Evolutionary conservation across 2,797 vertebrate species (phyloP).

Genomic region (Danio kyathit): DNA sequence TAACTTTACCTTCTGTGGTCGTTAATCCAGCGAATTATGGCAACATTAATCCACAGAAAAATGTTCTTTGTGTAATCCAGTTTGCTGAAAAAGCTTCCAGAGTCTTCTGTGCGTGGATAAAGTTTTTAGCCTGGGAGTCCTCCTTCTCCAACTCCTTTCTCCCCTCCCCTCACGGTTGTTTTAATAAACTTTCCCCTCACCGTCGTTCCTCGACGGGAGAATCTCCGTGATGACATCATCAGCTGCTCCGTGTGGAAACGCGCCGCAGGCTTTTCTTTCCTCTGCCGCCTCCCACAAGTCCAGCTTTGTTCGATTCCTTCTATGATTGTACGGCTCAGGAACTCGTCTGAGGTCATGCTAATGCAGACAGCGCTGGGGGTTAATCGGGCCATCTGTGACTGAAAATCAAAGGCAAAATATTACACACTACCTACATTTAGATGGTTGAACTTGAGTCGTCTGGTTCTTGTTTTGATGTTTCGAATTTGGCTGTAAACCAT

Average conservation of each 20-base stretch:
- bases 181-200: conserved; percentile 67
- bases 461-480: conserved; percentile 9
- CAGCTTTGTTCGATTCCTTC: conserved; percentile 46
- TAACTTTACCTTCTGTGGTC: conserved; percentile 73
- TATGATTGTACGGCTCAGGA: conserved; percentile 5
- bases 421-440: neutral
- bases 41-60: conserved; percentile 73
- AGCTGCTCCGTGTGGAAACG: conserved; percentile 64
- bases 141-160: conserved; percentile 73
- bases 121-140: conserved; percentile 66
- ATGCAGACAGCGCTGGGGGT: neutral
- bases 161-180: conserved; percentile 46
- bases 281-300: conserved; percentile 42
- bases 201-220: conserved; percentile 57
- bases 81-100: conserved; percentile 53
- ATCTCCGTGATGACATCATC: conserved; percentile 74
- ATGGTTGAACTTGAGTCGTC: neutral
- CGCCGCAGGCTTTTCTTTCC: conserved; percentile 53
- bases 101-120: conserved; percentile 65
- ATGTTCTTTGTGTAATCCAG: conserved; percentile 50
- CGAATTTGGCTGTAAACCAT: neutral
- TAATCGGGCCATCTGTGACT: neutral
- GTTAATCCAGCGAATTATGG: conserved; percentile 67
- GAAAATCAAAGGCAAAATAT: neutral
- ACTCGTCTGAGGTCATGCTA: neutral